Conservation (phyloP, 2,113 vertebrate genomes). For the Brienomyrus longianalis region DNA sequence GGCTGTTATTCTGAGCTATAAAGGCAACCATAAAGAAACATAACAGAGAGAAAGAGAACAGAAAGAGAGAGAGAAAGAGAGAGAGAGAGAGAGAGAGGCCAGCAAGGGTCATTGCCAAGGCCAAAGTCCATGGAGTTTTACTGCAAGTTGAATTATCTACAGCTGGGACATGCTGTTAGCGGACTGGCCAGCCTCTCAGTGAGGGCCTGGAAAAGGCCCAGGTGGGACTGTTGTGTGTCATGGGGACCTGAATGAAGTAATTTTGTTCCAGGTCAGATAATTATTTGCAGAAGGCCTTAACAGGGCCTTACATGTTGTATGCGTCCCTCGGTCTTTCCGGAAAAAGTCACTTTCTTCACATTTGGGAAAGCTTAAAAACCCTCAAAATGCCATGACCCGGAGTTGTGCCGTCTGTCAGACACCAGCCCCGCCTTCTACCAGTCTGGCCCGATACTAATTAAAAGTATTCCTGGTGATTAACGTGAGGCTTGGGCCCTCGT, state of each 20-base stretch:
- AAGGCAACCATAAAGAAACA: neutral
- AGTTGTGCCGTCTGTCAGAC: neutral
- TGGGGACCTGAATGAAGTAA: neutral
- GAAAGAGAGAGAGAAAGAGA: constrained; percentile 11
- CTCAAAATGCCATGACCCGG: neutral
- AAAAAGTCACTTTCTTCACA: neutral
- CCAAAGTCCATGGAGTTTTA: neutral
- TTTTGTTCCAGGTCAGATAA: neutral
- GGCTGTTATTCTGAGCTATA: neutral
- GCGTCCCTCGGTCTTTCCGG: neutral
- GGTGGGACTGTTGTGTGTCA: neutral
- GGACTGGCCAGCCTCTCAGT: neutral
- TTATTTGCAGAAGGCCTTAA: neutral
- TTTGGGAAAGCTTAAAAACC: neutral
- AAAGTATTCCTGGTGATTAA: neutral
- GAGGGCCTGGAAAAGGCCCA: constrained; percentile 6
- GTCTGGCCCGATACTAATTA: constrained; percentile 1
- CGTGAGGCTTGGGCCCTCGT: neutral
- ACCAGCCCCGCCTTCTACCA: neutral
- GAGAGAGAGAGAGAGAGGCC: constrained; percentile 17
- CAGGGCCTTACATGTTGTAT: neutral
- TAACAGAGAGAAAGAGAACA: neutral
- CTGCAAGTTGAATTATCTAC: neutral
- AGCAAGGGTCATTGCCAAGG: neutral
- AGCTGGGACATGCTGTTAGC: neutral